These are phyloP conservation scores for Nemopilema nomurai DNA, from an alignment of 30 jellyfish, hydroid and myxozoan species.

Conservation along the genomic window DNA sequence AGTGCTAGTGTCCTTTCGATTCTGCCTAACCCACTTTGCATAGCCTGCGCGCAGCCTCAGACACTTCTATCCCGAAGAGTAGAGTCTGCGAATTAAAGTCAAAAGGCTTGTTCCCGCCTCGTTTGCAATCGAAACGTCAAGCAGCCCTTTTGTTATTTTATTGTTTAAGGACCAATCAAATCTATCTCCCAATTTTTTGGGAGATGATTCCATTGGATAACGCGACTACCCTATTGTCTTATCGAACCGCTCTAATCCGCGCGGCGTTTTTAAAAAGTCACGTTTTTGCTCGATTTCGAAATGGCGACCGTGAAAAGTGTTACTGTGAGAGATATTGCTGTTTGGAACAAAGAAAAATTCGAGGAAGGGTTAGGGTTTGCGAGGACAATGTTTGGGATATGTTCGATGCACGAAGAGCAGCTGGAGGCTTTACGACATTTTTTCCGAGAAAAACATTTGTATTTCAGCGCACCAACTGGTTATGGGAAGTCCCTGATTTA, in stretches of 20 bases:
- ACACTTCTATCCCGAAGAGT: background rate
- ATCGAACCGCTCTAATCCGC: background rate
- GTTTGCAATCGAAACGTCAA: background rate
- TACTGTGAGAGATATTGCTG: background rate
- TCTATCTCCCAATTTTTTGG: background rate
- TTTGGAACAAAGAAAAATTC: background rate
- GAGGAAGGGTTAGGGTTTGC: background rate
- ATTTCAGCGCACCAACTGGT: slow-evolving; percentile 64
- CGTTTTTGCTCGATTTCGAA: slow-evolving; percentile 53
- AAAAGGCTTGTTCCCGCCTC: background rate
- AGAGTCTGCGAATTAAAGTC: background rate
- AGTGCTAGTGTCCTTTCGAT: no score
- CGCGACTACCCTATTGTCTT: background rate
- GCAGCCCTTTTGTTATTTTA: background rate
- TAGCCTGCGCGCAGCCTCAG: background rate
- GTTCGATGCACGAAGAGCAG: slow-evolving; percentile 1
- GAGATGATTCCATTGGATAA: background rate
- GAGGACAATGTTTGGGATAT: slow-evolving; percentile 16
- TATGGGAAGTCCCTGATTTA: slow-evolving; percentile 52
- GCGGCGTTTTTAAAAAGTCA: slow-evolving; percentile 1
- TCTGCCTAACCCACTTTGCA: slow-evolving; percentile 1
- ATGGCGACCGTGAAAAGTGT: slow-evolving; percentile 32
- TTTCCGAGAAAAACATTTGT: slow-evolving; percentile 23
- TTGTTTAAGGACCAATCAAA: background rate
- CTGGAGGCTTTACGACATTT: slow-evolving; percentile 6